A percentile compares a stretch with the other conserved stretches of the same genome.
These are phyloP conservation scores for Thunnus maccoyii DNA, from an alignment of 2,113 vertebrate species.

Conservation along the genomic window DNA sequence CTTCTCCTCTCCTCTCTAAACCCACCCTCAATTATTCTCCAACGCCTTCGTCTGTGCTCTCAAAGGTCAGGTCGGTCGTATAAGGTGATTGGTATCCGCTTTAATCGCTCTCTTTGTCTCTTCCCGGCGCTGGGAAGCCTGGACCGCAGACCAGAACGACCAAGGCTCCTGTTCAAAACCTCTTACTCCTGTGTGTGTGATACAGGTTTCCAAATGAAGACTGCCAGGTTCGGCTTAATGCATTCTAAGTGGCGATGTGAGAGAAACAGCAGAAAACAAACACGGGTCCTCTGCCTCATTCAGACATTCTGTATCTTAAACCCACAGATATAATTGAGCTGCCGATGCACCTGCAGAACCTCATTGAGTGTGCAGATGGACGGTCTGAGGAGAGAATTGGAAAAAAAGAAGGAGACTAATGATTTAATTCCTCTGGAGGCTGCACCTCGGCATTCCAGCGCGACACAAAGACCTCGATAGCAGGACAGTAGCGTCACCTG, in stretches of 20 bases:
- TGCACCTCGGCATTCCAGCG: conserved; percentile 15
- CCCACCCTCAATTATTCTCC: conserved; percentile 42
- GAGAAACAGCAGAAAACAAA: conserved; percentile 1
- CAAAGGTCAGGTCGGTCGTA: conserved; percentile 61
- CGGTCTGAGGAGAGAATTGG: background rate
- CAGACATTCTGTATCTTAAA: conserved; percentile 42
- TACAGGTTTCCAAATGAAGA: background rate
- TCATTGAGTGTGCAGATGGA: background rate
- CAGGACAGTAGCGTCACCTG: conserved; percentile 29
- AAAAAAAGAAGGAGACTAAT: conserved; percentile 12
- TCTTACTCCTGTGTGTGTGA: background rate
- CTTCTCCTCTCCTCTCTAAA: conserved; percentile 17
- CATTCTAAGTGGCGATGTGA: background rate
- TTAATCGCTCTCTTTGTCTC: conserved; percentile 23
- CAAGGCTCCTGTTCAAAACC: background rate
- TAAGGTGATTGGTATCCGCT: conserved; percentile 11
- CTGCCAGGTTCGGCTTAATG: background rate
- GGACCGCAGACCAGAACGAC: background rate
- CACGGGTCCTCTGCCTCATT: background rate
- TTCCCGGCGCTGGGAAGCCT: background rate
- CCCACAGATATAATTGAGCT: conserved; percentile 23
- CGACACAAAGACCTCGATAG: conserved; percentile 13
- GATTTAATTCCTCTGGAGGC: conserved; percentile 3
- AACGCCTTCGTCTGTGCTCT: conserved; percentile 9
- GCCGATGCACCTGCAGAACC: conserved; percentile 42